Evolutionary conservation across 2,797 vertebrate species (phyloP).

Genomic region (Enteromius viviparus): DNA sequence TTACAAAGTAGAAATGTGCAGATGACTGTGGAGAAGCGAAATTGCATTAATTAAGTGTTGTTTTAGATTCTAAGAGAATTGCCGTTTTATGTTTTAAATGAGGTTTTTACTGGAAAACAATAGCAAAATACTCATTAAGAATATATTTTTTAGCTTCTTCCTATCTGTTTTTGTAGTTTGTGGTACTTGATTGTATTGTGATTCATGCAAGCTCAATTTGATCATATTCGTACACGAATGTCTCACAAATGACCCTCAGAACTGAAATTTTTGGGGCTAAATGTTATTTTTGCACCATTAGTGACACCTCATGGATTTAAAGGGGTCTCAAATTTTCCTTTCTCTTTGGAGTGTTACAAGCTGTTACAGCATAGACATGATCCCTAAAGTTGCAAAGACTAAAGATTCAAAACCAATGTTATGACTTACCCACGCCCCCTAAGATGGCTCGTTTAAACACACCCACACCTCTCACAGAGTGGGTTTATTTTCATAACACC

Average conservation of each 20-base stretch:
- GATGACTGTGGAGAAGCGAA: neutral
- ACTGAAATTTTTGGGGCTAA: neutral
- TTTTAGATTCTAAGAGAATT: neutral
- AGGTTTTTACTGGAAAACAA: neutral
- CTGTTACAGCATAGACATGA: too few species aligned
- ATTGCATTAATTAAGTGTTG: neutral
- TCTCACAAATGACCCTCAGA: neutral
- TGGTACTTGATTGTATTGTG: neutral
- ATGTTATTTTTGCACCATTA: neutral
- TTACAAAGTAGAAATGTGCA: neutral
- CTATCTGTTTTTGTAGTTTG: neutral
- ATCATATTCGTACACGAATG: neutral
- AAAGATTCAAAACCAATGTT: too few species aligned
- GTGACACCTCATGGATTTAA: too few species aligned
- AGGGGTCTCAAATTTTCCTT: too few species aligned
- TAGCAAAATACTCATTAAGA: neutral
- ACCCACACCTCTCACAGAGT: too few species aligned
- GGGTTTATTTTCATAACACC: too few species aligned
- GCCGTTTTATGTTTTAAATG: neutral
- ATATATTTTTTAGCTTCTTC: neutral
- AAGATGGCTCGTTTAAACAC: too few species aligned
- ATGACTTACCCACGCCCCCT: too few species aligned
- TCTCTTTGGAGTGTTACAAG: too few species aligned
- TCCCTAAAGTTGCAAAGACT: too few species aligned
- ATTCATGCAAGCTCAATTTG: neutral